Percentiles rank a stretch among this genome's conserved stretches.
Conservation (phyloP, 2,113 vertebrate genomes). For the Casuarius casuarius region DNA sequence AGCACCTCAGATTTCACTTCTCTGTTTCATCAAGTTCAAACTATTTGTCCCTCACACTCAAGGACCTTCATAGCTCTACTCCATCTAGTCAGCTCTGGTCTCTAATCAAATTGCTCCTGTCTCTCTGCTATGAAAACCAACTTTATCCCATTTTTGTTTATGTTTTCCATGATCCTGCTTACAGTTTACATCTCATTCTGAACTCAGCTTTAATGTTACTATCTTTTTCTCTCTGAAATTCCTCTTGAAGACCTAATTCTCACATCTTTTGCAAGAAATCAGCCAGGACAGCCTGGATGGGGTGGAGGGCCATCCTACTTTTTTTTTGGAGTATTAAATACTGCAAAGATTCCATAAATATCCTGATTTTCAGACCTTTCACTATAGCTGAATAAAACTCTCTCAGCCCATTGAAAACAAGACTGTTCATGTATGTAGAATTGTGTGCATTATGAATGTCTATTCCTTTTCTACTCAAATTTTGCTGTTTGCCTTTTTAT, state of each 20-base stretch:
- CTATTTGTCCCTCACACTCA: neutral
- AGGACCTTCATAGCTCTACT: neutral
- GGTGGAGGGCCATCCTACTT: neutral
- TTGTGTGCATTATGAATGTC: neutral
- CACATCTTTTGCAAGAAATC: neutral
- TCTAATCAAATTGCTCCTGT: neutral
- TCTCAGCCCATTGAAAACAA: neutral
- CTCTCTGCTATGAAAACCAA: neutral
- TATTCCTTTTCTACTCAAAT: neutral
- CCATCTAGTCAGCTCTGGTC: neutral
- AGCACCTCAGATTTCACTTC: neutral
- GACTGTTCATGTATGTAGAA: neutral
- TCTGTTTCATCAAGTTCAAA: neutral
- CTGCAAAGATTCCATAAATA: neutral
- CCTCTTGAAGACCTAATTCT: neutral
- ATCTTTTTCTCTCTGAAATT: neutral
- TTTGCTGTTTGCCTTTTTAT: neutral
- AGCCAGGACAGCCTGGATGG: neutral
- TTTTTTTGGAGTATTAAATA: neutral
- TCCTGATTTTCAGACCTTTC: neutral
- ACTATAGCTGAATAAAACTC: neutral
- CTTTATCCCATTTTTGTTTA: neutral
- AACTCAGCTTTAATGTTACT: neutral
- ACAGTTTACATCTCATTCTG: neutral
- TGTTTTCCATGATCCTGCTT: neutral